Base-by-base conservation (phyloP, 2,113 vertebrate species). In the Corythoichthys haematopterus region DNA sequence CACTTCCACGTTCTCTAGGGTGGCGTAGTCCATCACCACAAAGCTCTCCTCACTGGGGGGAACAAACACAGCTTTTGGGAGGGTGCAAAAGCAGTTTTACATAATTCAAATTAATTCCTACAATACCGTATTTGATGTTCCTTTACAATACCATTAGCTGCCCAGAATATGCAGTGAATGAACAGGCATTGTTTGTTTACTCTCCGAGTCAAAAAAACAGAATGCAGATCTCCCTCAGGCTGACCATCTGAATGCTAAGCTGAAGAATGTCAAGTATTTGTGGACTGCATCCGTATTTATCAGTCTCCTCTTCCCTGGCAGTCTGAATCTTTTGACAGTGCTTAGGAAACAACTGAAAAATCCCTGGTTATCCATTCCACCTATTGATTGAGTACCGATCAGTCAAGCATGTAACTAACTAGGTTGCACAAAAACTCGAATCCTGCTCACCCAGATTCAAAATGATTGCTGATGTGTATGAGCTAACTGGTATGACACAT, bases 11-110 rank as follows among this genome's bases (percentile, higher is more conserved):
- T 96, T 93, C 68, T 94, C 91, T 82, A 92, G 74, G 46, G 84
- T 95, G 69, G 94, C 94, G 0, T 99, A 96, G 87, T 97, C 94
- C 80, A 93, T 91, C 65, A 99, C 97, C 0, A 86, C 84, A 47
- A 87, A 90, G 74, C 80, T 87, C 78, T 97, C 97, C 83, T 99
- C 96, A 0, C 97, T 99, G 85, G 3, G 20, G 36, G 35, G 12
- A 12, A 2, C 53, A 52, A 35, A 56, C 1, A 55, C 52, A 13
- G 52, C 4, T 43, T 43, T 43, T 4, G 40, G 4, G 40, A 43
- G 40, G 40, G 40, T 8, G 8, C 20, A 28, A 28, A 28, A 1
- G 20, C 20, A 28, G 20, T 28, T 28, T 28, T 43, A 43, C 40
- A 1, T 43, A 12, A 12, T 47, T 55, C 53, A 35, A 3, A 20